Evolutionary conservation across 1,140 invertebrate species (phyloP), one percentile per base, ranked within the genome.

Genomic region (Pseudobourletiella spinata): DNA sequence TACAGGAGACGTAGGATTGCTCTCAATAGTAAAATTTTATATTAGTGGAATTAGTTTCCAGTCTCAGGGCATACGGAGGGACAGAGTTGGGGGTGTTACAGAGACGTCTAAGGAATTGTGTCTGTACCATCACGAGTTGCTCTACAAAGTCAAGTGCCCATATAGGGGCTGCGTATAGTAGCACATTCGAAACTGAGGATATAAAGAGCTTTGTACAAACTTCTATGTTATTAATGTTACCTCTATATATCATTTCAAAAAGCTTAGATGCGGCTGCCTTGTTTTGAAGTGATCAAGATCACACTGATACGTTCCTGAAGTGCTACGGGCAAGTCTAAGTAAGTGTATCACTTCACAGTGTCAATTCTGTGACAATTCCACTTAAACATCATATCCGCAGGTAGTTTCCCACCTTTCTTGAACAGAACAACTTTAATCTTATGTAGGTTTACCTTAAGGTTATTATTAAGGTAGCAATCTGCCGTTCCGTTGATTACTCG

Each of bases 401-500:
- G 3, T 18, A 39, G 20, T 32, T 2, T 28, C 2, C 46, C 29
- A 15, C 46, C 25, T 51, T 50, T 60, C 8, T 32, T 32, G 29
- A 60, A 51, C 0, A 51, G 24, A 3, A 60, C 39, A 24, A 52
- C 24, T 42, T 60, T 51, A 14, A 32, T 55, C 18, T 55, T 55
- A 8, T 14, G 3, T n/a, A 55, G 29, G 32, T 55, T 55, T 4
- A 55, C 29, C 18, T 35, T 55, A 4, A 55, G 52, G 2, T 57
- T 15, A 43, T 57, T 57, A 35, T 57, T 22, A 3, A 11, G 16
- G 25, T 3, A 57, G 16, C 22, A 55, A 14, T 14, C n/a, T 35
- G 30, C 26, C 3, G 6, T 6, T 16, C 14, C 14, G 11, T 35
- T 55, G 2, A 55, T 29, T 29, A 18, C 15, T 55, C 25, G 20